Base-by-base conservation (phyloP, 1,140 invertebrate species). In the Solen grandis region DNA sequence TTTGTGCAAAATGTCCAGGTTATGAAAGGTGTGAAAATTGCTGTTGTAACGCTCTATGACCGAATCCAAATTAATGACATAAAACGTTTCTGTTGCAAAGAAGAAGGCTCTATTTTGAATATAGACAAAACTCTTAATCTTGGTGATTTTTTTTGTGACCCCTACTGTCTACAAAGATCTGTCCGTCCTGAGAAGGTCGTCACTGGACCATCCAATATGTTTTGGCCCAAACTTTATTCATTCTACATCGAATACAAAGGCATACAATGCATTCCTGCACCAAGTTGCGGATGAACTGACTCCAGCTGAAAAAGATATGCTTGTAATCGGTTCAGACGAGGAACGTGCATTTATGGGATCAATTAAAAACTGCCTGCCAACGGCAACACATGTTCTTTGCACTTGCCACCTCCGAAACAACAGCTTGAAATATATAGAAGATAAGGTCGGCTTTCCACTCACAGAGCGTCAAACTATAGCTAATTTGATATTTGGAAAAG, bases 171-270 rank as follows among this genome's bases (percentile, higher is more conserved):
- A 66, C 33, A 66, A 66, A 41, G 63, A 66, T 22, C 14, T 41
- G 27, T 66, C 63, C 5, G 33, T 66, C 38, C 13, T 66, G 13
- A 4, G 38, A 22, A 19, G 63, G 4, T 13, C 31, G 22, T 4
- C 63, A 38, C 22, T 66, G 63, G 63, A 41, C n/a, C 63, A 66
- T 66, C 63, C 63, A 13, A 66, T 66, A 4, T 66, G 63, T 25
- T 66, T 72, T 31, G 68, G 68, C 4, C 68, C 68, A n/a, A 69
- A 38, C 29, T 63, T 33, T 63, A 14, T 63, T 8, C 29, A 29
- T 25, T 13, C 60, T 5, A 29, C 8, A 13, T 63, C 60, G 13
- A 66, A 33, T 22, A 25, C 63, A 4, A 66, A 66, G 22, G 22
- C 38, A 5, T 66, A 66, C 22, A 10, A 10, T 46, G n/a, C 38